Base-by-base conservation (phyloP, 2,888 invertebrate genomes). In the Dorcus parallelipipedus region DNA sequence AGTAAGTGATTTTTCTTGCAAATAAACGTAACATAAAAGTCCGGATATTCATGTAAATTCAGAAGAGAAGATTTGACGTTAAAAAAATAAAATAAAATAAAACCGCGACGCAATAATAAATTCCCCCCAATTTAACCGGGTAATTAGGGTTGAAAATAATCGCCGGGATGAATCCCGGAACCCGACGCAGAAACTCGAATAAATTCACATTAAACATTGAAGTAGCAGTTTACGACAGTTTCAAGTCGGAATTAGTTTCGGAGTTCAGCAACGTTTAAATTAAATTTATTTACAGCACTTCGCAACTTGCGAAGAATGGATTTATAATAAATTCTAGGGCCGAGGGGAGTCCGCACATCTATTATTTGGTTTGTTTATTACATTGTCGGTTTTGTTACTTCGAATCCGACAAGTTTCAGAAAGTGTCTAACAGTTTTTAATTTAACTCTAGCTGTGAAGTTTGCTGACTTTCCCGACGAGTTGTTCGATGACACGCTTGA, bases 1-100 rank as follows among this genome's bases (percentile, higher is more conserved):
- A 88, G 93, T 92, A 79, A 84, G 84, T 80, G 41, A 48, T 33
- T 7, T 48, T 39, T 45, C 33, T 54, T 52, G 26, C 26, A 26
- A 26, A 5, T 26, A 26, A 26, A 26, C 3, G 26, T 26, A 5
- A 4, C 26, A 26, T 6, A 54, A 45, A 26, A 26, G 26, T 26
- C 5, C 26, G 14, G 14, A 14, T 14, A 14, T 14, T 14, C 14
- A 14, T 14, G 14, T 14, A 14, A 14, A 1, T 14, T 14, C 14
- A 14, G 14, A 14, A 14, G 14, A 14, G 14, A 14, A 26, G 33
- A 47, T 33, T 33, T 33, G 26, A 7, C 6, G 26, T 33, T 33
- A 33, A 33, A 4, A 26, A 33, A 7, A 33, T 20, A 5, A 33
- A 33, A 33, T 4, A 26, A 2, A 26, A 1, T 33, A 6, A 33